Base-by-base conservation (phyloP, 2,797 vertebrate species). In the Tympanoctomys barrerae region DNA sequence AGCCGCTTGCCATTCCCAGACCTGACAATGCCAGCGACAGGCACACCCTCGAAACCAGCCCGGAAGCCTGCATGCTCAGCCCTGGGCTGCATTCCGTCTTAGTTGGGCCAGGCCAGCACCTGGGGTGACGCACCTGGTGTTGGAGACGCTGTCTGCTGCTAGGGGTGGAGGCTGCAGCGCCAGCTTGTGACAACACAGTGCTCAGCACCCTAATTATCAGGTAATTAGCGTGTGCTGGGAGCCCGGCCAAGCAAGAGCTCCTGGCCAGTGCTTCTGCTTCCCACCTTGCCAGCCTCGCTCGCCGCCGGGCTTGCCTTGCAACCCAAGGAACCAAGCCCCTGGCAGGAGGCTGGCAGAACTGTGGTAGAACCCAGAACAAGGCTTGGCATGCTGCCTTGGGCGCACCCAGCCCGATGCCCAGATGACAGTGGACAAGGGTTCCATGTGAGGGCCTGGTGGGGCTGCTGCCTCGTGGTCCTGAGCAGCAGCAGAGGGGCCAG, bases 361-460 rank as follows among this genome's bases (percentile, higher is more conserved):
- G 82, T 8, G 12, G 10, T 6, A 21, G 86, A 22, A 13, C 92
- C 70, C 21, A 14, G 84, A 36, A 18, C 31, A n/a, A 31, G 26
- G 22, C 52, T 68, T 31, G 26, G 0, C 21, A 39, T 4, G 1
- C 19, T 3, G 59, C 2, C 0, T 59, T 19, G 31, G 73, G 71
- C 8, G 2, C 2, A 33, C n/a, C 79, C 46, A 2, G 8, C 16
- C 77, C 36, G 1, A 0, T 42, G 21, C 66, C 68, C 10, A 0
- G 61, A 49, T 52, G 14, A 21, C 8, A 1, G 13, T 54, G 62
- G 62, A 4, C 5, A 2, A 54, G 49, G 16, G 46, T 54, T 46
- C 31, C 6, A 1, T 3, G 62, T 1, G 0, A 0, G 59, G 1
- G 0, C 31, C 22, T 1, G 14, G 14, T 3, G n/a, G 13, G 0